Conservation (phyloP, 23 tunicate genomes). For the Corella eumyota region DNA sequence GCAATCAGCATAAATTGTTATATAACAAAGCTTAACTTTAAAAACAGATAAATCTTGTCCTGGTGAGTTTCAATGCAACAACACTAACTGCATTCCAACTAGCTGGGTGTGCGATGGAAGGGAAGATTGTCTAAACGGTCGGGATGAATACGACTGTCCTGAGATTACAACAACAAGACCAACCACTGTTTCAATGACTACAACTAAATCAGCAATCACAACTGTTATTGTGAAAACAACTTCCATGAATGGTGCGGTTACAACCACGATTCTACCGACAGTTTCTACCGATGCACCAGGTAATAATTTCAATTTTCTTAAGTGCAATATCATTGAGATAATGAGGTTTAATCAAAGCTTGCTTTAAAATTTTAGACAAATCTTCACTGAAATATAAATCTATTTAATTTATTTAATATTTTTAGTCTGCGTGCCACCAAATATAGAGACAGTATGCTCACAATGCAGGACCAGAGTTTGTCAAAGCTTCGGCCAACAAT, state of each 20-base stretch:
- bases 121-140: slow-evolving; percentile 49
- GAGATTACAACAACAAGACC: slow-evolving; percentile 32
- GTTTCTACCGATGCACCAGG: slow-evolving; percentile 7
- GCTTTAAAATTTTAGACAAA: too few species aligned
- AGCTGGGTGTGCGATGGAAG: slow-evolving; percentile 79
- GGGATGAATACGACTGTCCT: slow-evolving; percentile 60
- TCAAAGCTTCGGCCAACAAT: background rate
- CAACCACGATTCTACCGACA: slow-evolving; percentile 3
- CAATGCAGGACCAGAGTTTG: slow-evolving; percentile 31
- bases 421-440: slow-evolving; percentile 23
- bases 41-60: slow-evolving; percentile 63
- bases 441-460: slow-evolving; percentile 16
- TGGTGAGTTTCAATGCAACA: slow-evolving; percentile 62
- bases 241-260: background rate
- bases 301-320: background rate
- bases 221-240: slow-evolving; percentile 1
- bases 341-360: too few species aligned
- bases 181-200: slow-evolving; percentile 2
- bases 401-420: too few species aligned
- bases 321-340: background rate
- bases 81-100: slow-evolving; percentile 47
- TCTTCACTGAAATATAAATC: too few species aligned
- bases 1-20: background rate
- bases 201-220: slow-evolving; percentile 20
- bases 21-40: too few species aligned